phyloP scores from a whole-genome alignment of 2,888 invertebrate genomes.

The Teinopalpus imperialis region DNA sequence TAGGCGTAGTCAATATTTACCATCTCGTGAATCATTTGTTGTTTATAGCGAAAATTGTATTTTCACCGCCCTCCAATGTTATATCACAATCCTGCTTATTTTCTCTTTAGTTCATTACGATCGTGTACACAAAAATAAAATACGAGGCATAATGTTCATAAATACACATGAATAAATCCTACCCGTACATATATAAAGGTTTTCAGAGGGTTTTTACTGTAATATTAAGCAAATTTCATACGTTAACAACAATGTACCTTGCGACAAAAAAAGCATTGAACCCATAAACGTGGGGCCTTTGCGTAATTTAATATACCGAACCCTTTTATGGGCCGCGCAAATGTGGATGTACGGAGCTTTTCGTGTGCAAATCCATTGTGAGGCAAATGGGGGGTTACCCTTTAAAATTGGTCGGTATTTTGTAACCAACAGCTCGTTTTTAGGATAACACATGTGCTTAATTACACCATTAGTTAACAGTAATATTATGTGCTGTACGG shows the following conservation, averaged over 20 bases:
- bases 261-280: constrained; percentile 13
- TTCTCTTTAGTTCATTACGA: too few species aligned
- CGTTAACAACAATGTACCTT: constrained; percentile 6
- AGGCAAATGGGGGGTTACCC: constrained; percentile 10
- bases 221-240: constrained; percentile 8
- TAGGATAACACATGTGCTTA: too few species aligned
- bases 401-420: constrained; percentile 5
- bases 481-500: too few species aligned
- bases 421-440: too few species aligned
- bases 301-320: constrained; percentile 20
- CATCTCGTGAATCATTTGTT: too few species aligned
- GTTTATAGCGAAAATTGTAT: too few species aligned
- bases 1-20: too few species aligned
- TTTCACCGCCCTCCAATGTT: too few species aligned
- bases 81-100: too few species aligned
- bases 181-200: background rate
- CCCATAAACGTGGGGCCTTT: constrained; percentile 2
- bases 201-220: background rate
- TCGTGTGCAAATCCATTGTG: background rate
- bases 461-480: background rate
- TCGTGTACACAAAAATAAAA: background rate
- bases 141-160: background rate
- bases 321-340: constrained; percentile 17
- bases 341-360: constrained; percentile 10
- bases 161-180: background rate